Conservation (phyloP, 2,888 invertebrate genomes). For the Zygothrica quintamaculata region DNA sequence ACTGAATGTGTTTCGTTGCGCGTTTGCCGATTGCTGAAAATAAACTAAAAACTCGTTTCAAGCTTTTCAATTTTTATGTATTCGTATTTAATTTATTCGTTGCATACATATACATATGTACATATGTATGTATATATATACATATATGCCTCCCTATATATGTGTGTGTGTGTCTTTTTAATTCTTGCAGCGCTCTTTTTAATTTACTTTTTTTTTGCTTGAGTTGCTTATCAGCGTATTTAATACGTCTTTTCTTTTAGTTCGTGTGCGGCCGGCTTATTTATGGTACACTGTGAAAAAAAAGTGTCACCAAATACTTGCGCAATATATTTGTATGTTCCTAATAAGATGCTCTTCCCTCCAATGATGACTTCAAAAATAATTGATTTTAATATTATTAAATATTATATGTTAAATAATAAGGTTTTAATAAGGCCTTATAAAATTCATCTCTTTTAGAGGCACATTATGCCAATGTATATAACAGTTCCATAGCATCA, state of each 20-base stretch:
- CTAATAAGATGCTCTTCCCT: too few relatives aligned
- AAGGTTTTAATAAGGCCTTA: too few relatives aligned
- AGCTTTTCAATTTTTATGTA: constrained; percentile 70
- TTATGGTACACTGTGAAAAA: constrained; percentile 51
- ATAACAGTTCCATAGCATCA: too few relatives aligned
- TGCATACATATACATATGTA: constrained; percentile 16
- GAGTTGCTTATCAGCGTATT: constrained; percentile 65
- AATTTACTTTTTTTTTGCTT: constrained; percentile 35
- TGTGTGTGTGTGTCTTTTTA: constrained; percentile 38
- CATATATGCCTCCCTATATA: constrained; percentile 9
- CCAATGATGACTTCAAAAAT: too few relatives aligned
- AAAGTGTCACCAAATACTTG: too few relatives aligned
- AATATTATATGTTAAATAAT: too few relatives aligned
- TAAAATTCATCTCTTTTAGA: too few relatives aligned
- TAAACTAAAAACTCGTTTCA: constrained; percentile 77
- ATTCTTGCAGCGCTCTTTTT: constrained; percentile 73
- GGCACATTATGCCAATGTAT: too few relatives aligned
- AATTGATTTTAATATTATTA: too few relatives aligned
- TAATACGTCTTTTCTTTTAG: constrained; percentile 76
- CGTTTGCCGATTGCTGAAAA: constrained; percentile 67
- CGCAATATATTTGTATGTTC: too few relatives aligned
- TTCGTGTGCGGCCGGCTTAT: constrained; percentile 56
- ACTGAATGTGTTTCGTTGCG: constrained; percentile 49
- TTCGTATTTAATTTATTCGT: constrained; percentile 56
- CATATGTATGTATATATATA: constrained; percentile 17